Percentiles rank a stretch among this genome's conserved stretches.
These are phyloP conservation scores for Aphelenchoides bicaudatus DNA, from an alignment of 2,888 invertebrate species.

Conservation along the genomic window DNA sequence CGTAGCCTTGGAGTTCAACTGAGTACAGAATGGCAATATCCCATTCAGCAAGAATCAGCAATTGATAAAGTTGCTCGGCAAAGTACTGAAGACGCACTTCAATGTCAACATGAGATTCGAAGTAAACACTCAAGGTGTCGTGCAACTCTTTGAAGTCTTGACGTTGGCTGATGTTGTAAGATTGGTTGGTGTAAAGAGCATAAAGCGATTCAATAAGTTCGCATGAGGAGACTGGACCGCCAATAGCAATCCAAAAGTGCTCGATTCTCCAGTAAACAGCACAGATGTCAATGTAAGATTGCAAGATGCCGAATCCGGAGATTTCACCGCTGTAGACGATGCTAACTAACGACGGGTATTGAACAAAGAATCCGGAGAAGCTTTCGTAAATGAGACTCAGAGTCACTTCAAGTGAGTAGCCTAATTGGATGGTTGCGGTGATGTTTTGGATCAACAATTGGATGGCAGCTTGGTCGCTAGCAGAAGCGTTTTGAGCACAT, in stretches of 20 bases:
- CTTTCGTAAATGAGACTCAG: conserved; percentile 11
- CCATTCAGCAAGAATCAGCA: conserved; percentile 8
- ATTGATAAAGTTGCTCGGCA: conserved; percentile 10
- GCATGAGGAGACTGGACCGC: not conserved
- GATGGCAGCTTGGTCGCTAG: conserved; percentile 1
- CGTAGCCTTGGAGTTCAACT: not conserved
- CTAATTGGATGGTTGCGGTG: conserved; percentile 5
- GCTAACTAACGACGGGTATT: not conserved
- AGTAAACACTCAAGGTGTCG: conserved; percentile 8
- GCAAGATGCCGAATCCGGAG: not conserved
- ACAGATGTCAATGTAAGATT: conserved; percentile 2
- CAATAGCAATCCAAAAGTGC: conserved; percentile 2
- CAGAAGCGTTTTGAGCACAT: not conserved
- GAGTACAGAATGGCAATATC: not conserved
- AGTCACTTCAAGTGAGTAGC: conserved; percentile 1
- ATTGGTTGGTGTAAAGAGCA: conserved; percentile 3
- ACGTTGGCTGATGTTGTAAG: conserved; percentile 1
- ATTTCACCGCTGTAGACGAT: not conserved
- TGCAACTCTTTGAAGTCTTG: conserved; percentile 11
- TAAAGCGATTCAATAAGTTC: conserved; percentile 11
- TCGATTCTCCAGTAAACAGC: conserved; percentile 8
- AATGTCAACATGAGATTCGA: not conserved
- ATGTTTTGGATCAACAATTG: conserved; percentile 3
- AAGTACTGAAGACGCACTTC: conserved; percentile 10
- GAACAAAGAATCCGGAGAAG: conserved; percentile 6